These are phyloP conservation scores for Rafetus swinhoei DNA, from an alignment of 2,113 vertebrate genomes.

Conservation along the genomic window DNA sequence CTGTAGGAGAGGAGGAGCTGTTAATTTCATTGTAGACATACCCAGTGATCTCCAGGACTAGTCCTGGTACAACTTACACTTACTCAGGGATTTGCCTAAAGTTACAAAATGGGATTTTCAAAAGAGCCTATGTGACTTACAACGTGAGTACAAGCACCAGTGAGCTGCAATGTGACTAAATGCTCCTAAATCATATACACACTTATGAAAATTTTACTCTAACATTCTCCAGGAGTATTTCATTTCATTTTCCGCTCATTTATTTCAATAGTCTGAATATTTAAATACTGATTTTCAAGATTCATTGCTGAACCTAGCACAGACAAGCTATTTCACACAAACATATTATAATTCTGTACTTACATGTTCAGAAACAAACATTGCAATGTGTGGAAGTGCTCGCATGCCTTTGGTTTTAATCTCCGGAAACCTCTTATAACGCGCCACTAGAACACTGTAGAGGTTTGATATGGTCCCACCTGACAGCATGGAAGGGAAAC, in stretches of 20 bases:
- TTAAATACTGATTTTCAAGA: not conserved
- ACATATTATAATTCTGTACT: not conserved
- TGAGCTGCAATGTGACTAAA: not conserved
- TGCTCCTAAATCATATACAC: not conserved
- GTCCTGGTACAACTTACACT: not conserved
- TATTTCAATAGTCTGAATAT: not conserved
- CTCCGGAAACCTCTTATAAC: slow-evolving; percentile 76
- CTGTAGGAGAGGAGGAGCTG: not conserved
- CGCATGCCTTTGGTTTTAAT: slow-evolving; percentile 78
- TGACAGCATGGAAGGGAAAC: slow-evolving; percentile 15
- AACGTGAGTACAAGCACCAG: not conserved
- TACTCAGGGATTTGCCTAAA: not conserved
- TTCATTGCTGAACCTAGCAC: not conserved
- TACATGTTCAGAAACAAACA: slow-evolving; percentile 83
- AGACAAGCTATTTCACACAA: not conserved
- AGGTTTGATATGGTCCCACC: slow-evolving; percentile 81
- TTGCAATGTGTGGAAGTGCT: slow-evolving; percentile 61
- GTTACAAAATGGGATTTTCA: not conserved
- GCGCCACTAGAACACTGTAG: slow-evolving; percentile 75
- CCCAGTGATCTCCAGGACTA: not conserved
- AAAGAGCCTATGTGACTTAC: not conserved
- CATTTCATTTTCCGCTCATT: not conserved
- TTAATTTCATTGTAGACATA: not conserved
- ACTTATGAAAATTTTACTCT: not conserved
- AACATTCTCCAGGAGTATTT: not conserved